Percentiles rank a stretch among this genome's conserved stretches.
These are phyloP conservation scores for Escarpia spicata DNA, from an alignment of 2,888 invertebrate genomes.

Conservation along the genomic window DNA sequence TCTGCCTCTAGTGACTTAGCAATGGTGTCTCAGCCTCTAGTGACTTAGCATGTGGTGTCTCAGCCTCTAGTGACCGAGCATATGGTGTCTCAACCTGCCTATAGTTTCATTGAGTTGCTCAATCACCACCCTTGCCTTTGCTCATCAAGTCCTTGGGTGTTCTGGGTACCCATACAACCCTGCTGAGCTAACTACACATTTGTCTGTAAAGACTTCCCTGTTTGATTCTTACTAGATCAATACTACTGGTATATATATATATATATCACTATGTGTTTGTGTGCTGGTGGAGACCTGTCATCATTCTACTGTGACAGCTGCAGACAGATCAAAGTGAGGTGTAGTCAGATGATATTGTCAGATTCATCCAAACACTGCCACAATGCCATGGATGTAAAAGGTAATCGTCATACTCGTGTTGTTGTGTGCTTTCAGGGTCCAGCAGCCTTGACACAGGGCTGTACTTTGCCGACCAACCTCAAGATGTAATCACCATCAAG, in stretches of 20 bases:
- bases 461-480: slow-evolving; percentile 10
- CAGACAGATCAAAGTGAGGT: neutral
- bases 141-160: no score
- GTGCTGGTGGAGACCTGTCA: neutral
- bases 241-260: neutral
- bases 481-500: neutral
- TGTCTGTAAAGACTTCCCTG: no score
- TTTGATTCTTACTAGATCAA: no score
- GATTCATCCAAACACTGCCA: neutral
- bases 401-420: neutral
- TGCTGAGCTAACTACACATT: no score
- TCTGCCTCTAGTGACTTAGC: no score
- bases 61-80: no score
- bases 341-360: neutral
- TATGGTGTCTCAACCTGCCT: no score
- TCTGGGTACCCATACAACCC: no score
- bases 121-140: no score
- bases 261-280: neutral
- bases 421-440: neutral
- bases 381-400: neutral
- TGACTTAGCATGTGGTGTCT: no score
- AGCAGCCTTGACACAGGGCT: slow-evolving; percentile 1
- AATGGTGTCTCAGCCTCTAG: no score
- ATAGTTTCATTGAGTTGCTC: no score
- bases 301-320: neutral